phyloP scores from a whole-genome alignment of 23 tunicate species.

The Clavelina lepadiformis region DNA sequence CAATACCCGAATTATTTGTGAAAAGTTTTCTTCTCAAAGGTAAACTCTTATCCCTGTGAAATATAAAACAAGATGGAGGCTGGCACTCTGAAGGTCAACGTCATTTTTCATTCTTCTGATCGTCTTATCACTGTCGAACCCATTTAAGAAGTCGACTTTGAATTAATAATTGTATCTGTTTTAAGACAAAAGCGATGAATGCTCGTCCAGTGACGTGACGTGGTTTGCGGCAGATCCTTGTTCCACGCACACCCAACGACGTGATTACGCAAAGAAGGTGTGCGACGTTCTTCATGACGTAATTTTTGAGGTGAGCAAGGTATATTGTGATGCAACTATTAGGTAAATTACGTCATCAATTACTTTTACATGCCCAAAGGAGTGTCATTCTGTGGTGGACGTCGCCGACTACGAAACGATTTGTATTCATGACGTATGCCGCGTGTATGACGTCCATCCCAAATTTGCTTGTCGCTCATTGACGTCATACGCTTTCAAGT shows the following conservation, averaged over 20 bases:
- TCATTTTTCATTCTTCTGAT: too few relatives aligned
- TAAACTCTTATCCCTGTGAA: too few relatives aligned
- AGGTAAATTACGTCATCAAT: too few relatives aligned
- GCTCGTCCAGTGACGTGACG: background rate
- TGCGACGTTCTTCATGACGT: conserved; percentile 17
- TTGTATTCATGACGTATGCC: conserved; percentile 50
- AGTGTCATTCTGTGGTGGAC: conserved; percentile 20
- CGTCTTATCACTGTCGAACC: too few relatives aligned
- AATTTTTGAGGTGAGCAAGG: conserved; percentile 9
- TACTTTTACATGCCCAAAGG: conserved; percentile 10
- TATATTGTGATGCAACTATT: background rate
- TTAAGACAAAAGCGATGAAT: background rate
- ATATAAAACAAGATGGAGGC: too few relatives aligned
- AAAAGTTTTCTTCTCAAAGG: conserved; percentile 28
- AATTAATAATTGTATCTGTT: too few relatives aligned
- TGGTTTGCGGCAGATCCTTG: conserved; percentile 26
- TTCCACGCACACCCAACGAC: conserved; percentile 33
- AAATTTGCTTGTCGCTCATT: conserved; percentile 37
- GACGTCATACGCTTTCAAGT: conserved; percentile 38
- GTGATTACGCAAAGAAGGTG: conserved; percentile 25
- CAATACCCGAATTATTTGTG: conserved; percentile 20
- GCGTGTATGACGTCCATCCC: conserved; percentile 8
- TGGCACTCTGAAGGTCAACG: too few relatives aligned
- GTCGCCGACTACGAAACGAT: conserved; percentile 6
- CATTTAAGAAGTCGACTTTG: too few relatives aligned